Conservation (phyloP, 1,140 invertebrate species). For the Physella acuta region DNA sequence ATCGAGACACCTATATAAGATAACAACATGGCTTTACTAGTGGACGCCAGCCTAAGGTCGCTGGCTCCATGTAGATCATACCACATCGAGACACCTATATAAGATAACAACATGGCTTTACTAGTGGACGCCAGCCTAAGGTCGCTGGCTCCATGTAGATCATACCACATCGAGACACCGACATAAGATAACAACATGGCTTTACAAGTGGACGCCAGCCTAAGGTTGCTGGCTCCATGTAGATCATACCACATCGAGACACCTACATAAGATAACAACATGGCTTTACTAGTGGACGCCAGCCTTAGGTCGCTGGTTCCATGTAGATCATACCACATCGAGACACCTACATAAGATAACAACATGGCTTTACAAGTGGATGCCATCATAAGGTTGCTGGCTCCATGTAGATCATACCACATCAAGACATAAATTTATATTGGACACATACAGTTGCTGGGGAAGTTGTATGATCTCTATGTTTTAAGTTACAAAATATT, state of each 20-base stretch:
- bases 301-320: slow-evolving; percentile 82
- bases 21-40: slow-evolving; percentile 59
- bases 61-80: slow-evolving; percentile 93
- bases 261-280: slow-evolving; percentile 50
- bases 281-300: slow-evolving; percentile 71
- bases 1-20: slow-evolving; percentile 71
- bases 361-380: slow-evolving; percentile 63
- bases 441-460: slow-evolving; percentile 58
- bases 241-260: slow-evolving; percentile 93
- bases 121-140: slow-evolving; percentile 82
- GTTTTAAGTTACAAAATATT: too few species aligned
- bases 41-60: slow-evolving; percentile 82
- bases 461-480: too few species aligned
- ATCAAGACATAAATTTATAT: slow-evolving; percentile 71
- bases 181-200: slow-evolving; percentile 48
- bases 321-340: slow-evolving; percentile 95
- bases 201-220: slow-evolving; percentile 78
- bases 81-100: slow-evolving; percentile 77
- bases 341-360: slow-evolving; percentile 66
- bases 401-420: slow-evolving; percentile 95
- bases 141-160: slow-evolving; percentile 88
- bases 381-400: slow-evolving; percentile 83
- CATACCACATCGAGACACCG: slow-evolving; percentile 84
- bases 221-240: slow-evolving; percentile 82
- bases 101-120: slow-evolving; percentile 21